A percentile compares a stretch with the other conserved stretches of the same genome.
phyloP scores from a whole-genome alignment of 2,113 vertebrate genomes.

The Podarcis muralis region DNA sequence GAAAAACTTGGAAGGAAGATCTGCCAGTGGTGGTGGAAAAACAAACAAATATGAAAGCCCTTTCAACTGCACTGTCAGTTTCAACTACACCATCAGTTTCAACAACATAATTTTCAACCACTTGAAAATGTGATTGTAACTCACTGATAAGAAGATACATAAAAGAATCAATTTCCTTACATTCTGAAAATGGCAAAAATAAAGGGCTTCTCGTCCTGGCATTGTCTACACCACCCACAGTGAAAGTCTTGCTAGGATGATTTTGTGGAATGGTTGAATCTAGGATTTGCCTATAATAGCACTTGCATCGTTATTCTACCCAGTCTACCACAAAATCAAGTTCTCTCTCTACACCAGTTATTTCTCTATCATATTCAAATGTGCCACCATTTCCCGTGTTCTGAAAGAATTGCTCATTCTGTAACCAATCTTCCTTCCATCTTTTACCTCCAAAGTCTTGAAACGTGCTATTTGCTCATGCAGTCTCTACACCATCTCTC shows the following conservation, averaged over 20 bases:
- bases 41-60: background rate
- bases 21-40: background rate
- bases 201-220: background rate
- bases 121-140: background rate
- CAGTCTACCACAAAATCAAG: background rate
- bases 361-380: background rate
- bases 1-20: background rate
- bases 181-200: background rate
- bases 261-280: background rate
- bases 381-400: background rate
- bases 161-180: background rate
- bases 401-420: background rate
- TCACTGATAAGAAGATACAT: background rate
- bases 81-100: background rate
- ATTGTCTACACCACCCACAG: background rate
- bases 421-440: background rate
- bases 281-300: background rate
- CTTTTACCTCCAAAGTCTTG: background rate
- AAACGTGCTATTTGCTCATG: background rate
- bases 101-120: background rate
- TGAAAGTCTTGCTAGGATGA: background rate
- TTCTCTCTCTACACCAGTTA: background rate
- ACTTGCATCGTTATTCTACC: background rate
- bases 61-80: background rate
- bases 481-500: no score